Conservation (phyloP, 2,888 invertebrate genomes). For the Pristionchus japonicus region DNA sequence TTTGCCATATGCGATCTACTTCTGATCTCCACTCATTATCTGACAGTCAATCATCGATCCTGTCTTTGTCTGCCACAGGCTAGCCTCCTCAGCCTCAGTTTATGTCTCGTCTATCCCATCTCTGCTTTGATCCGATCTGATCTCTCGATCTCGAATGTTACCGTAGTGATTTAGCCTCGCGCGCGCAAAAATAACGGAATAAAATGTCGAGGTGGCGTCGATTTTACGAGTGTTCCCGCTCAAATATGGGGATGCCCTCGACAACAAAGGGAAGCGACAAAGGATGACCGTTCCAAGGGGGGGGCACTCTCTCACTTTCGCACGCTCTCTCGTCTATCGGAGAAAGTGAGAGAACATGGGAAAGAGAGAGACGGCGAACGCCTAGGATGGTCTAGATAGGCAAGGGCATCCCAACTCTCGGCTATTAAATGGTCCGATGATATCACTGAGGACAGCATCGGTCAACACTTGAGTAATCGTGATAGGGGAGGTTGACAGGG, state of each 20-base stretch:
- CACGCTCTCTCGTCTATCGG: background rate
- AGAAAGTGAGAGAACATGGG: background rate
- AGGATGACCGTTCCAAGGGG: background rate
- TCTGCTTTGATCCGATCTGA: background rate
- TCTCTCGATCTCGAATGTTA: background rate
- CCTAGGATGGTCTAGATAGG: background rate
- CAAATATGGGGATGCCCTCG: background rate
- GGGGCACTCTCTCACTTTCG: background rate
- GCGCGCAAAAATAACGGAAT: background rate
- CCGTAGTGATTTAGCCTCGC: background rate
- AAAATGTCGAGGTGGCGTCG: background rate
- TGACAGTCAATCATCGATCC: too few relatives aligned
- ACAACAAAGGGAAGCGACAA: constrained; percentile 22
- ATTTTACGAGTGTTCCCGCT: background rate
- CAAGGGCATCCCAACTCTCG: background rate
- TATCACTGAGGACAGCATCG: background rate
- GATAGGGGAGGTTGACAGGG: background rate
- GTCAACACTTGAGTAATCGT: background rate
- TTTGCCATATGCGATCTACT: too few relatives aligned
- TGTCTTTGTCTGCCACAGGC: too few relatives aligned
- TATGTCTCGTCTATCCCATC: background rate
- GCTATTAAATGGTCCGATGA: background rate
- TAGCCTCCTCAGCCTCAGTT: too few relatives aligned
- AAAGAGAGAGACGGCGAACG: background rate
- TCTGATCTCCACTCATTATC: too few relatives aligned